Evolutionary conservation across 2,797 vertebrate species (phyloP).

Genomic region (Eptatretus atami): DNA sequence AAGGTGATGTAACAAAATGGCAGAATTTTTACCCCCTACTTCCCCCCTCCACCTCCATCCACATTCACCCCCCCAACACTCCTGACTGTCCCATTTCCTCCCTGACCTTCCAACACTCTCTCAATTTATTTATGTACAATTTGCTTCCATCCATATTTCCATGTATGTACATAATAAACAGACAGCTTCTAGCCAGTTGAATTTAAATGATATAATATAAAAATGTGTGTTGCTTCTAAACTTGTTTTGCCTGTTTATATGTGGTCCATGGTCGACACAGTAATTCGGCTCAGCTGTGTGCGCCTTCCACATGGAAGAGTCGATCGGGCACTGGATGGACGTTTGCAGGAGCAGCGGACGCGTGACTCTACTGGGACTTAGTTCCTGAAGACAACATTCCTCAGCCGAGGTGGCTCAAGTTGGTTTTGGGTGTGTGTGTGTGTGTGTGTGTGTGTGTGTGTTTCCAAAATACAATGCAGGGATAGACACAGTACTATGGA

Average conservation of each 20-base stretch:
- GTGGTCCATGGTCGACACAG: neutral
- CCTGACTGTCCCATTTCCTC: neutral
- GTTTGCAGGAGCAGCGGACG: constrained; percentile 1
- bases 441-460: neutral
- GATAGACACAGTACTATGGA: neutral
- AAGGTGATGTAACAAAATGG: too few species aligned
- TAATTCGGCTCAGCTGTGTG: neutral
- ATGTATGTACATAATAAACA: too few species aligned
- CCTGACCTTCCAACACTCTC: neutral
- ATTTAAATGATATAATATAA: too few species aligned
- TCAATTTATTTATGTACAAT: too few species aligned
- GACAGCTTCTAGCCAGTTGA: too few species aligned
- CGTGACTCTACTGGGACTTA: neutral
- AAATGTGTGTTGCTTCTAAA: too few species aligned
- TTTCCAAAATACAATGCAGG: neutral
- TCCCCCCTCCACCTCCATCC: too few species aligned
- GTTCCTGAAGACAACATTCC: neutral
- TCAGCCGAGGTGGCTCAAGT: neutral
- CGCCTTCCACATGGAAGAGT: constrained; percentile 1
- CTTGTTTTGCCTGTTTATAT: too few species aligned
- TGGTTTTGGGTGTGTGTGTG: neutral
- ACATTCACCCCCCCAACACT: neutral
- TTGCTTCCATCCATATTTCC: too few species aligned
- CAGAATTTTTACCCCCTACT: too few species aligned
- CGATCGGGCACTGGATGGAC: neutral